phyloP scores from a whole-genome alignment of 2,113 vertebrate species.

The Paradisaea rubra region DNA sequence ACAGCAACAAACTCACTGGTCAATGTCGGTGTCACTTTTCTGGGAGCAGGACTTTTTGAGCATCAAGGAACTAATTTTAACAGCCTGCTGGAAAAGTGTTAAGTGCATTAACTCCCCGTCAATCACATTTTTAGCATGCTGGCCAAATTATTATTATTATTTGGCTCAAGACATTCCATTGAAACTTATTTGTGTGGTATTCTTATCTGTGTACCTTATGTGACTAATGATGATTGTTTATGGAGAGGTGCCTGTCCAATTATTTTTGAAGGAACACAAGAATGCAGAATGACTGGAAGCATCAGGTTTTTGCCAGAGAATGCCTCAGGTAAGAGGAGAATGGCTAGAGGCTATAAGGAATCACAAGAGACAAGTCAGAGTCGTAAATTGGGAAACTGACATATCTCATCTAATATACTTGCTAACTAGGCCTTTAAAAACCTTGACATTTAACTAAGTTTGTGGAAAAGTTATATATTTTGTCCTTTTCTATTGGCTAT shows the following conservation, averaged over 20 bases:
- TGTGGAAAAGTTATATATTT: slow-evolving; percentile 80
- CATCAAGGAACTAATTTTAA: slow-evolving; percentile 74
- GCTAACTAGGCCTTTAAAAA: slow-evolving; percentile 99
- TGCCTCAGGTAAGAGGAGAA: slow-evolving; percentile 98
- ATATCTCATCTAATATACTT: slow-evolving; percentile 99
- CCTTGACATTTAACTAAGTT: slow-evolving; percentile 90
- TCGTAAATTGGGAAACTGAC: slow-evolving; percentile 99
- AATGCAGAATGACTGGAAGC: slow-evolving; percentile 99
- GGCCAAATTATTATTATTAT: slow-evolving; percentile 75
- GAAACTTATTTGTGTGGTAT: slow-evolving; percentile 77
- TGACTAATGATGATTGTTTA: slow-evolving; percentile 88
- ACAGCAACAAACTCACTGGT: slow-evolving; percentile 78
- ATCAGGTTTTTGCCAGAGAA: slow-evolving; percentile 95
- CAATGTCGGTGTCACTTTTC: slow-evolving; percentile 80
- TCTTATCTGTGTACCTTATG: slow-evolving; percentile 74
- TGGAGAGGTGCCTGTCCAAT: slow-evolving; percentile 96
- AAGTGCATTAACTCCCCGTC: slow-evolving; percentile 81
- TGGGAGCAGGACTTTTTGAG: slow-evolving; percentile 76
- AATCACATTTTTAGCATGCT: slow-evolving; percentile 70
- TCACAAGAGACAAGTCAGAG: slow-evolving; percentile 91
- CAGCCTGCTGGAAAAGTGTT: slow-evolving; percentile 76
- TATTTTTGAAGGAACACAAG: slow-evolving; percentile 99
- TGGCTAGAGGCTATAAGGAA: slow-evolving; percentile 97
- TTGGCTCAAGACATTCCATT: slow-evolving; percentile 74
- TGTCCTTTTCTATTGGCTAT: slow-evolving; percentile 74